Percentiles rank a stretch among this genome's conserved stretches.
phyloP scores from a whole-genome alignment of 2,797 vertebrate genomes.

The Potorous gilbertii region DNA sequence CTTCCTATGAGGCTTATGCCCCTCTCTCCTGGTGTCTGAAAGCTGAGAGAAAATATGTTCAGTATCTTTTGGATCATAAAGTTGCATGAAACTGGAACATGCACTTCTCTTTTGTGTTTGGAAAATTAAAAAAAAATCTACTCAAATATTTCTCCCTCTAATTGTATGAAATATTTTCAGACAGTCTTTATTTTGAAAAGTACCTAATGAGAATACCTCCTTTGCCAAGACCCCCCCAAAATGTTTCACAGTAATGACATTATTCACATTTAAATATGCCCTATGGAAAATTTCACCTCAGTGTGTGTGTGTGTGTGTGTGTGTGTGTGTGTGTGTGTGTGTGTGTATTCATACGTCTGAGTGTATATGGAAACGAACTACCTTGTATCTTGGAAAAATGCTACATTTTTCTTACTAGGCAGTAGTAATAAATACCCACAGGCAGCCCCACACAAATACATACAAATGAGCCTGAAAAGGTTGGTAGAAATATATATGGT shows the following conservation, averaged over 20 bases:
- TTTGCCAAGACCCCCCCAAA: slow-evolving; percentile 1
- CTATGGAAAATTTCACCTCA: background rate
- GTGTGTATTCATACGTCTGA: background rate
- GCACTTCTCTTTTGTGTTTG: background rate
- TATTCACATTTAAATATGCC: background rate
- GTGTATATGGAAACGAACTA: background rate
- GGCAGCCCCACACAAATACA: background rate
- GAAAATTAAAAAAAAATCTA: background rate
- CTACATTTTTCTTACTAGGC: background rate
- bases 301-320: background rate
- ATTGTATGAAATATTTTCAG: background rate
- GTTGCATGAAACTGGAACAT: background rate
- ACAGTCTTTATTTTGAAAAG: background rate
- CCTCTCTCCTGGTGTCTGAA: background rate
- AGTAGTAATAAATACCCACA: background rate
- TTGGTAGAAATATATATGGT: background rate
- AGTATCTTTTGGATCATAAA: background rate
- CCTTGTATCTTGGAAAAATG: background rate
- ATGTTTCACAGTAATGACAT: background rate
- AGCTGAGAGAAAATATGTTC: background rate
- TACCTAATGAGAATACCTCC: background rate
- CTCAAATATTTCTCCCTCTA: background rate
- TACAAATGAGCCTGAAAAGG: background rate
- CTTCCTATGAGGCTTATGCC: background rate
- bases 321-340: background rate